A percentile compares a stretch with the other conserved stretches of the same genome.
Evolutionary conservation across 2,797 vertebrate genomes (phyloP).

Genomic region (Tauraco hartlaubi): DNA sequence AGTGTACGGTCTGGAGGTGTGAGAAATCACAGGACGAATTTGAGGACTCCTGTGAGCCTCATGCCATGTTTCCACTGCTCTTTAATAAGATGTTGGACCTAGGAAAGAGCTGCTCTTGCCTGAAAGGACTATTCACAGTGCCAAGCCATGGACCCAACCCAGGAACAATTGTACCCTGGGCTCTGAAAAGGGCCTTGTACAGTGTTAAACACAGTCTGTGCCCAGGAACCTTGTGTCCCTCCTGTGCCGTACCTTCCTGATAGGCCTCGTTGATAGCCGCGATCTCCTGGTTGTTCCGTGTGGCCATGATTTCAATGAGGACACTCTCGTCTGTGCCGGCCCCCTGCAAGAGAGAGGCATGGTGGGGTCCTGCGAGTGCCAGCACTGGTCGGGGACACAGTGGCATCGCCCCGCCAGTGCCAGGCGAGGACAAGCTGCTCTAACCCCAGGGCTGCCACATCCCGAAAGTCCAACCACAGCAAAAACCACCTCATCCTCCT

Average conservation of each 20-base stretch:
- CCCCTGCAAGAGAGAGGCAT: slow-evolving; percentile 80
- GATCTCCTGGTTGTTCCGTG: slow-evolving; percentile 91
- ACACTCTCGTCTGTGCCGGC: slow-evolving; percentile 93
- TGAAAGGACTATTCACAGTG: background rate
- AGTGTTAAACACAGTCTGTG: accelerated
- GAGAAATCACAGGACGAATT: background rate
- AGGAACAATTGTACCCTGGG: background rate
- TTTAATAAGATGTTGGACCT: background rate
- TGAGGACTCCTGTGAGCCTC: background rate
- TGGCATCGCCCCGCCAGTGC: background rate
- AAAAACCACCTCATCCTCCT: accelerated
- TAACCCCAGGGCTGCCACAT: background rate
- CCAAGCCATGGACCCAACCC: background rate
- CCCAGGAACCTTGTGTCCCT: accelerated
- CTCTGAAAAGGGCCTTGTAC: background rate
- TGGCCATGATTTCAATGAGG: slow-evolving; percentile 94
- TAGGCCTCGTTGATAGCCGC: slow-evolving; percentile 90
- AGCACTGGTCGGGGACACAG: background rate
- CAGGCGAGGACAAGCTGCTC: background rate
- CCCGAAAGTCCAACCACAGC: background rate
- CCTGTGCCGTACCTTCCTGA: slow-evolving; percentile 79
- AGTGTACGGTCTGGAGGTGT: background rate
- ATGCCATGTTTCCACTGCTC: background rate
- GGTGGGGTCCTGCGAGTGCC: background rate
- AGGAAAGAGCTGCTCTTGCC: background rate